Conservation (phyloP, 2,888 invertebrate species). For the Nomada fucata region DNA sequence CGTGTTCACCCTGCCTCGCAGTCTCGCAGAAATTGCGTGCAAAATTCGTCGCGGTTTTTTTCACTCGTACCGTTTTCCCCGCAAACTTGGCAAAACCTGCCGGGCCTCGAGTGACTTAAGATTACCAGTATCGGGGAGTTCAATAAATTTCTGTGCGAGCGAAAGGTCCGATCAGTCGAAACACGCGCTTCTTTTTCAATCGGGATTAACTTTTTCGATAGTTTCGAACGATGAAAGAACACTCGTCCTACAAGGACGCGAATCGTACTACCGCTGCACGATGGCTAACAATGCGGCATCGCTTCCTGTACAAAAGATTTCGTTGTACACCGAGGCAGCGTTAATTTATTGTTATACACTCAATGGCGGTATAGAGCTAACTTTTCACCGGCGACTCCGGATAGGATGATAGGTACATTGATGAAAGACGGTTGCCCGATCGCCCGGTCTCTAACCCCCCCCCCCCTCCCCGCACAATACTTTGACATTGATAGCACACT, state of each 20-base stretch:
- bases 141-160: neutral
- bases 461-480: slow-evolving; percentile 24
- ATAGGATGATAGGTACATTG: slow-evolving; percentile 48
- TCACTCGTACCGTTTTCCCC: neutral
- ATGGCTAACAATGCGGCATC: slow-evolving; percentile 67
- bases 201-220: slow-evolving; percentile 50
- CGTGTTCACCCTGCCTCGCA: slow-evolving; percentile 22
- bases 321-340: slow-evolving; percentile 60
- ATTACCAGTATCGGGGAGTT: neutral
- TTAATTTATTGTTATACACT: slow-evolving; percentile 70
- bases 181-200: slow-evolving; percentile 3
- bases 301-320: slow-evolving; percentile 68
- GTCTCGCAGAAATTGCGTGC: neutral
- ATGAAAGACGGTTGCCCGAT: slow-evolving; percentile 51
- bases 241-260: slow-evolving; percentile 54
- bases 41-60: neutral
- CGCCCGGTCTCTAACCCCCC: slow-evolving; percentile 38
- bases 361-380: slow-evolving; percentile 52
- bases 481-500: slow-evolving; percentile 50
- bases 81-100: neutral
- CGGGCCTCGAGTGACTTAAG: too few relatives aligned
- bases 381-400: slow-evolving; percentile 47
- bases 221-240: slow-evolving; percentile 44
- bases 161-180: neutral
- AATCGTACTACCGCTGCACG: slow-evolving; percentile 66